Evolutionary conservation across 2,113 vertebrate genomes (phyloP).

Genomic region (Menura novaehollandiae): DNA sequence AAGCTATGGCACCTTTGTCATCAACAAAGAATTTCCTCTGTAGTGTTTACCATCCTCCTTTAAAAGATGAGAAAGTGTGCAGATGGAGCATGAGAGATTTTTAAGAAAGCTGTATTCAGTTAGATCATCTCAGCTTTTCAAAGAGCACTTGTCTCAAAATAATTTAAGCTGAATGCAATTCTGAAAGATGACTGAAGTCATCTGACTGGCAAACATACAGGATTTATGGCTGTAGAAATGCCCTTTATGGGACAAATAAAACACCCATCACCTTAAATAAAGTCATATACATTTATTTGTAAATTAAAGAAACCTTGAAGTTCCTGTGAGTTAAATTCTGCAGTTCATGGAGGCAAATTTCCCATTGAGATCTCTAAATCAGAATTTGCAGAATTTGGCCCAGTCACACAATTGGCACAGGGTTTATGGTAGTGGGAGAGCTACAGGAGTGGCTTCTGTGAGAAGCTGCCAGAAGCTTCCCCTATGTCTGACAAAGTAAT

Average conservation of each 20-base stretch:
- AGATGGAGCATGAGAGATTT: background rate
- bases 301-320: background rate
- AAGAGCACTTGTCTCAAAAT: background rate
- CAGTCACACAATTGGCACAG: background rate
- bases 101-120: background rate
- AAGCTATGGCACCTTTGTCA: background rate
- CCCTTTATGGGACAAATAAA: background rate
- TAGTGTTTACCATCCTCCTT: background rate
- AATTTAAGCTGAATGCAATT: background rate
- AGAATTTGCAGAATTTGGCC: background rate
- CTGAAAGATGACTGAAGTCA: background rate
- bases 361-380: background rate
- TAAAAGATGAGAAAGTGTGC: background rate
- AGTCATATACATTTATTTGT: background rate
- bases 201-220: background rate
- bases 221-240: background rate
- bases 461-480: background rate
- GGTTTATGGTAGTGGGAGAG: background rate
- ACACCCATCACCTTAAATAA: background rate
- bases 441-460: background rate
- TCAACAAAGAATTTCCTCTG: background rate
- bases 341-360: background rate
- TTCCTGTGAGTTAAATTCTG: background rate
- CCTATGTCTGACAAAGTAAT: accelerated
- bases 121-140: background rate